Conservation (phyloP, 2,113 vertebrate species). For the Neoarius graeffei region DNA sequence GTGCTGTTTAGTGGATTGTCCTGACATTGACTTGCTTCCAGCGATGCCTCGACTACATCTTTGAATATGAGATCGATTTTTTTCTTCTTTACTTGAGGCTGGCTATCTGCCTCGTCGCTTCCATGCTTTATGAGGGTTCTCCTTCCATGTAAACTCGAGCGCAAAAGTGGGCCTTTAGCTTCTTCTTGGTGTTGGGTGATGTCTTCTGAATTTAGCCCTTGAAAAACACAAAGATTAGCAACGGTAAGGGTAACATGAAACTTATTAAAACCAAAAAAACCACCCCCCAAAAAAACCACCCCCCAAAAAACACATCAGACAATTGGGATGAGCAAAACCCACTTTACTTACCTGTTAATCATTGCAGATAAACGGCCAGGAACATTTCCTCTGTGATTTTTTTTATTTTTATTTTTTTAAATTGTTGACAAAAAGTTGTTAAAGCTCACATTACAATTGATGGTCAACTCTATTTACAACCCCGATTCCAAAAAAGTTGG, state of each 20-base stretch:
- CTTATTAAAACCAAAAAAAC: background rate
- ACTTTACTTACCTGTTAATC: constrained; percentile 55
- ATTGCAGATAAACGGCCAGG: constrained; percentile 33
- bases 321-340: constrained; percentile 36
- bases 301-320: constrained; percentile 2
- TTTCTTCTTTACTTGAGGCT: constrained; percentile 89
- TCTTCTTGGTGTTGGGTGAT: constrained; percentile 75
- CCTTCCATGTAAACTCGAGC: constrained; percentile 76
- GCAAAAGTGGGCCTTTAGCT: constrained; percentile 70
- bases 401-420: too few species aligned
- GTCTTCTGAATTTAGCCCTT: constrained; percentile 69
- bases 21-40: constrained; percentile 76
- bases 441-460: constrained; percentile 11
- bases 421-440: constrained; percentile 38
- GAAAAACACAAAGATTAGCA: constrained; percentile 45
- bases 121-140: constrained; percentile 77
- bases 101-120: constrained; percentile 79
- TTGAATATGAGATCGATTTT: constrained; percentile 95
- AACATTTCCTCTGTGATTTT: constrained; percentile 41
- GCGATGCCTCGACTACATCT: constrained; percentile 87
- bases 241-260: constrained; percentile 9
- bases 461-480: background rate
- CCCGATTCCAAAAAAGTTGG: too few species aligned
- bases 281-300: background rate
- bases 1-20: constrained; percentile 73